Evolutionary conservation across 1,140 invertebrate genomes (phyloP).

Genomic region (Drosophila takahashii): DNA sequence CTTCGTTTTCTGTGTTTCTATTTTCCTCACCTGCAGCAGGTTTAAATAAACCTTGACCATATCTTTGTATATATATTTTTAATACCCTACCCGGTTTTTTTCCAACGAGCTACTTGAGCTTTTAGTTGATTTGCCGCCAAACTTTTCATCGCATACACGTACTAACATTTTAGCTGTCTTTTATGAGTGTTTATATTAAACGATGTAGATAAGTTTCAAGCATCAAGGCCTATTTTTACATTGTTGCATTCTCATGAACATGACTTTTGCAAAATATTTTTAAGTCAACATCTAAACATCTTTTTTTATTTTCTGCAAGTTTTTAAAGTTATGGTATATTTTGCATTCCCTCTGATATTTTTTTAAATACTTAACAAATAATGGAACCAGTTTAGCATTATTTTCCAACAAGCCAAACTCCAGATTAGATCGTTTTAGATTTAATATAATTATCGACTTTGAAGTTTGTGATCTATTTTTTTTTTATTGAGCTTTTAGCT

Average conservation of each 20-base stretch:
- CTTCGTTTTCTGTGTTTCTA: constrained; percentile 54
- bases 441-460: neutral
- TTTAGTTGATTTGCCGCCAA: constrained; percentile 27
- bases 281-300: neutral
- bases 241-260: constrained; percentile 49
- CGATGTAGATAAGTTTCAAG: constrained; percentile 19
- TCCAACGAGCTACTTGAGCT: constrained; percentile 5
- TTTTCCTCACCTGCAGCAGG: constrained; percentile 68
- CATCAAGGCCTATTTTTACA: constrained; percentile 26
- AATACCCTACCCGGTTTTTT: constrained; percentile 30
- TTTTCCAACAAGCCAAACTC: constrained; percentile 4
- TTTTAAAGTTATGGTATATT: too few species aligned
- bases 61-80: constrained; percentile 37
- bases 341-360: too few species aligned
- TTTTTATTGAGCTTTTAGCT: too few species aligned
- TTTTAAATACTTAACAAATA: neutral
- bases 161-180: constrained; percentile 10
- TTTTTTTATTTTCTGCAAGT: neutral
- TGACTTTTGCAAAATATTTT: constrained; percentile 34
- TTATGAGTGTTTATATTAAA: constrained; percentile 27
- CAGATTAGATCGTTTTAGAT: neutral
- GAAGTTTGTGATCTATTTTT: too few species aligned
- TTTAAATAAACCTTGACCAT: constrained; percentile 77
- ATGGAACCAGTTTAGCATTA: neutral
- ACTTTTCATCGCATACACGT: constrained; percentile 4